Base-by-base conservation (phyloP, 1,140 invertebrate genomes). In the Drosophila insularis region DNA sequence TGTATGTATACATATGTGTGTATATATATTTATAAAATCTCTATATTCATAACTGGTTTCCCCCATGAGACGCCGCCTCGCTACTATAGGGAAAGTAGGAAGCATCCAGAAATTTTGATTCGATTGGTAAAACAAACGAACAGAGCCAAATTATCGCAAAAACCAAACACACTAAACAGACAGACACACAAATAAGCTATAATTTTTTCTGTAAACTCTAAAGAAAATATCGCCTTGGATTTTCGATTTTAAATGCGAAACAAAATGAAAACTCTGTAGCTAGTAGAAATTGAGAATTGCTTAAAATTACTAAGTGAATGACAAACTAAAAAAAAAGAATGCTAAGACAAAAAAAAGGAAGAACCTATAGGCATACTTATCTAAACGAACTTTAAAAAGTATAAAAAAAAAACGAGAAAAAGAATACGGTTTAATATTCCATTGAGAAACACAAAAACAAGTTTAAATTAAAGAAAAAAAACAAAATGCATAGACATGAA, bases 281-380 rank as follows among this genome's bases (percentile, higher is more conserved):
- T 89, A 89, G 85, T 89, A 89, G 77, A 89, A 89, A 89, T 89
- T 89, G 63, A 68, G 32, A 89, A 78, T 89, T 89, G 85, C 85
- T 89, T 89, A 78, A 80, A 69, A 35, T 71, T 78, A 77, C 65
- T 65, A 69, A 80, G 72, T 61, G 64, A 79, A 72, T 17, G 10
- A 53, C 1, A 5, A 58, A 35, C n/a, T 32, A 10, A 17, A 68
- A 54, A 8, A 67, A 37, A 74, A 6, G 37, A 66, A 75, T 50
- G 46, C 17, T 13, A 78, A 72, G 59, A 53, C 21, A 31, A 64
- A 71, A 27, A 27, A 23, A 74, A 58, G 14, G 4, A 46, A 17
- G 5, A 14, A 43, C 5, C 7, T 8, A 17, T 37, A 11, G 3
- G 13, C 35, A 37, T 37, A 37, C 35, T 11, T 37, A 37, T 11